phyloP scores from a whole-genome alignment of 2,888 invertebrate genomes.

The Lepidonotus clava region DNA sequence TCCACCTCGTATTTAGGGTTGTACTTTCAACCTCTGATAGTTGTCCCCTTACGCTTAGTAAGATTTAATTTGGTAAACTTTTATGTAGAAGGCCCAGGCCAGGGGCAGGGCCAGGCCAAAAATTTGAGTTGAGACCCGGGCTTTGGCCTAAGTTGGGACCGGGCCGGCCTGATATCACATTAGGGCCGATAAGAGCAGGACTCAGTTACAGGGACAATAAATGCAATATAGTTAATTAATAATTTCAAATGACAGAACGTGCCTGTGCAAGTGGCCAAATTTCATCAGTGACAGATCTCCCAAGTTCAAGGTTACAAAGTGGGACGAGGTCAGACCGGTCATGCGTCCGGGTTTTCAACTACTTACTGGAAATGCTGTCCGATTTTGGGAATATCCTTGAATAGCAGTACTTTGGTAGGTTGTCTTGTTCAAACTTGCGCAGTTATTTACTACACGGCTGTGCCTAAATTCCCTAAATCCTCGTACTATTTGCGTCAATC shows the following conservation, averaged over 20 bases:
- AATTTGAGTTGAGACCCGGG: no score
- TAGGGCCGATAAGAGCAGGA: neutral
- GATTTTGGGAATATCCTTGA: neutral
- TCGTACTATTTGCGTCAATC: constrained; percentile 1
- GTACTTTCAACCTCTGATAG: no score
- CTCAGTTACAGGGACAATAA: neutral
- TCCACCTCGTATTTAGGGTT: no score
- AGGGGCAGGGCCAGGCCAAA: no score
- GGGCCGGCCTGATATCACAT: neutral
- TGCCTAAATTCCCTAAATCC: neutral
- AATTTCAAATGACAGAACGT: no score
- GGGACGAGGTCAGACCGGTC: neutral
- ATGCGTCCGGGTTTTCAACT: neutral
- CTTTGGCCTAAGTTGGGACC: neutral
- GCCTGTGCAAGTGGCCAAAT: no score
- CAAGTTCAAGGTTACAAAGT: constrained; percentile 35
- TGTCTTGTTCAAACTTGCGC: neutral
- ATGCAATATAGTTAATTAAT: no score
- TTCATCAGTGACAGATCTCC: no score
- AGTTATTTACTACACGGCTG: neutral
- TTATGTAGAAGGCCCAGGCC: no score
- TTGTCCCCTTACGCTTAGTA: no score
- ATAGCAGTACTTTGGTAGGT: neutral
- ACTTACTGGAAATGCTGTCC: neutral
- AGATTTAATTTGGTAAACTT: no score